Evolutionary conservation across 1,140 invertebrate species (phyloP).

Genomic region (Ridgeia piscesae): DNA sequence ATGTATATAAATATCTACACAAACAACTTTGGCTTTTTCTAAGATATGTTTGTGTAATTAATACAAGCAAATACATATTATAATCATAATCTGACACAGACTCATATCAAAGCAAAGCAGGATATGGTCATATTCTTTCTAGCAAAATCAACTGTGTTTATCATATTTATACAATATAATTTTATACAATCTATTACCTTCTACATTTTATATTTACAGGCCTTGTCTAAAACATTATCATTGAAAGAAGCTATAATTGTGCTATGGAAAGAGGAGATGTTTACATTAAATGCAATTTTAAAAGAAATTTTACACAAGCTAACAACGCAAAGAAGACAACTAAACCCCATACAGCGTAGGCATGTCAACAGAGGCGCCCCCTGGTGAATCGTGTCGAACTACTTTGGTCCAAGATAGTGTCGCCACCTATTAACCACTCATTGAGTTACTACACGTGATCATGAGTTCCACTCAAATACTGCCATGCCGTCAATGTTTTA

Average conservation of each 20-base stretch:
- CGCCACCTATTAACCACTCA: background rate
- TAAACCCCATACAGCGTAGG: background rate
- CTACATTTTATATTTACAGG: too few species aligned
- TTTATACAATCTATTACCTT: too few species aligned
- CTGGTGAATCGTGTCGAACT: background rate
- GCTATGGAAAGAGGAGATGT: background rate
- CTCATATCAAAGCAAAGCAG: too few species aligned
- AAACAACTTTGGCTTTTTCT: too few species aligned
- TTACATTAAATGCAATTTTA: background rate
- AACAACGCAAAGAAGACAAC: background rate
- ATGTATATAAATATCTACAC: too few species aligned
- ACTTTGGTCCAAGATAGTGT: background rate
- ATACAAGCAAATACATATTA: too few species aligned
- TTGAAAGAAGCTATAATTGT: background rate
- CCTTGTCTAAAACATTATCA: too few species aligned
- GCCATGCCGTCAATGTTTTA: background rate
- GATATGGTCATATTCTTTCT: too few species aligned
- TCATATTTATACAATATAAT: too few species aligned
- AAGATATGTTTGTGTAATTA: too few species aligned
- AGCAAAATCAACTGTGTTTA: too few species aligned
- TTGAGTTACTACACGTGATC: background rate
- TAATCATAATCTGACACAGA: too few species aligned
- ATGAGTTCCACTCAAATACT: background rate
- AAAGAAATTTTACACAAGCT: background rate
- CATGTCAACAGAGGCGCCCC: background rate